phyloP scores from a whole-genome alignment of 2,797 vertebrate genomes.

The Phoeniculus purpureus region DNA sequence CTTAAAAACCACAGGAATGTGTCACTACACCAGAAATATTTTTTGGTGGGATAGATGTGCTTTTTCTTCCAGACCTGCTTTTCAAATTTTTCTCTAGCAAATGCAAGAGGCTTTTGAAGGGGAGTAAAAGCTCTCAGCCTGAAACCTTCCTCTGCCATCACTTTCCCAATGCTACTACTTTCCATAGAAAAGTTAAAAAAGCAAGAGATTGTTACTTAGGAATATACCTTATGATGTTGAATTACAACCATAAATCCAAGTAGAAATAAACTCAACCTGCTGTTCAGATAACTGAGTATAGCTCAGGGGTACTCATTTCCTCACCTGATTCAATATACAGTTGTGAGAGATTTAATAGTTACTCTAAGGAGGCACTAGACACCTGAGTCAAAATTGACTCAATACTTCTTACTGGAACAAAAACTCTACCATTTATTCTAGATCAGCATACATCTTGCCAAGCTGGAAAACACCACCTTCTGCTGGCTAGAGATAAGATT shows the following conservation, averaged over 20 bases:
- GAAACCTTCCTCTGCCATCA: neutral
- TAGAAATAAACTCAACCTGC: neutral
- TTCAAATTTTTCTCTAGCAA: neutral
- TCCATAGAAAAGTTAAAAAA: neutral
- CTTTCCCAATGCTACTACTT: neutral
- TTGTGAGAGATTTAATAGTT: neutral
- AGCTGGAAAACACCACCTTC: neutral
- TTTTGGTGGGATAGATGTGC: neutral
- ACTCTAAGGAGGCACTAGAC: neutral
- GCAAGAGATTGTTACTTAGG: neutral
- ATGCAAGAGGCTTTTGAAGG: neutral
- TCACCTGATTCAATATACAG: neutral
- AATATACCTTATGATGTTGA: neutral
- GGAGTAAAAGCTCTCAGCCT: neutral
- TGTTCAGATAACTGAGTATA: neutral
- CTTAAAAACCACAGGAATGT: neutral
- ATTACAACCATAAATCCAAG: neutral
- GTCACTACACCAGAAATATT: neutral
- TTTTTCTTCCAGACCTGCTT: neutral
- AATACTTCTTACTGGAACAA: neutral
- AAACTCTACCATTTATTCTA: constrained; percentile 10
- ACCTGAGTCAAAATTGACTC: neutral
- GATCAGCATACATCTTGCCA: constrained; percentile 4
- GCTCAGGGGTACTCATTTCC: neutral
- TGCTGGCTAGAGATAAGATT: neutral